Percentiles rank a stretch among this genome's conserved stretches.
These are phyloP conservation scores for Aphidius ervi DNA, from an alignment of 1,140 invertebrate species.

Conservation along the genomic window DNA sequence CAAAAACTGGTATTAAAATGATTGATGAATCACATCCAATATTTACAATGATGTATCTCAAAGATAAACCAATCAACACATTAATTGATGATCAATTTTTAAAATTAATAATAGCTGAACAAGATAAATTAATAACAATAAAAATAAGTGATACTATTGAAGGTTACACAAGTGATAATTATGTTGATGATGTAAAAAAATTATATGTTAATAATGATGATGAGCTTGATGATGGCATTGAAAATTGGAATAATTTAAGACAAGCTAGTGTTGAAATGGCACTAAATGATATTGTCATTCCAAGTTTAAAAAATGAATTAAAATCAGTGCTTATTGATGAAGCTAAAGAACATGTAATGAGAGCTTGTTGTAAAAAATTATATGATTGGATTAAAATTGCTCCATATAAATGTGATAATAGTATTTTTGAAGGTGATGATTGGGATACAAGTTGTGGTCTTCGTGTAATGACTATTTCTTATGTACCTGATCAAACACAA, in stretches of 20 bases:
- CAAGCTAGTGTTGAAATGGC: slow-evolving; percentile 84
- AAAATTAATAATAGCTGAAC: slow-evolving; percentile 76
- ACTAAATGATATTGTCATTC: slow-evolving; percentile 82
- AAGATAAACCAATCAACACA: slow-evolving; percentile 90
- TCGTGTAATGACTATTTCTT: slow-evolving; percentile 83
- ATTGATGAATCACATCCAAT: slow-evolving; percentile 91
- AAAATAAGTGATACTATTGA: slow-evolving; percentile 72
- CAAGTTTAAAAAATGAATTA: slow-evolving; percentile 85
- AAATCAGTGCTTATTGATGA: slow-evolving; percentile 75
- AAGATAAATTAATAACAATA: slow-evolving; percentile 78
- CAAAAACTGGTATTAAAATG: slow-evolving; percentile 86
- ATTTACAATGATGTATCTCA: slow-evolving; percentile 87
- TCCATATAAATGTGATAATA: slow-evolving; percentile 75
- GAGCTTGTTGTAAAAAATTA: slow-evolving; percentile 76
- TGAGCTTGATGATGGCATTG: slow-evolving; percentile 92
- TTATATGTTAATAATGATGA: slow-evolving; percentile 76
- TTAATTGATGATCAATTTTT: slow-evolving; percentile 88
- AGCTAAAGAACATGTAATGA: slow-evolving; percentile 84
- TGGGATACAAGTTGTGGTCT: slow-evolving; percentile 84
- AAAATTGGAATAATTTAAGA: slow-evolving; percentile 92
- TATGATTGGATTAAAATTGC: slow-evolving; percentile 88
- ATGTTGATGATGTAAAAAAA: slow-evolving; percentile 88
- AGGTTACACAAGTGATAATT: slow-evolving; percentile 69
- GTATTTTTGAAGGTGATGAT: slow-evolving; percentile 78
- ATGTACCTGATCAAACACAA: slow-evolving; percentile 78